Evolutionary conservation across 2,797 vertebrate species (phyloP).

Genomic region (Crypturellus tataupa): DNA sequence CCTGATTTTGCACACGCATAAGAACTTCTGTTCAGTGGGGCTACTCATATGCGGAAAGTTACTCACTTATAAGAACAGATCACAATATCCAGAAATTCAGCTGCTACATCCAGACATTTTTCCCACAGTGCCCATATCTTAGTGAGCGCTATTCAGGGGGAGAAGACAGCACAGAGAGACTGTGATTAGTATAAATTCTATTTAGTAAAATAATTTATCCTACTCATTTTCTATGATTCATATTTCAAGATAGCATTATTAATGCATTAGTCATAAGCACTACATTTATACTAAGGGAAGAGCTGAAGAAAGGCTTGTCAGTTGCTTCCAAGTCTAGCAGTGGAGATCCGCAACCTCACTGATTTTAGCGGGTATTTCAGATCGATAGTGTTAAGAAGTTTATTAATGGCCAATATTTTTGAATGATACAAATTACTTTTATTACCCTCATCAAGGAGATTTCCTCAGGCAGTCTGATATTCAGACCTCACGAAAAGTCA

Average conservation of each 20-base stretch:
- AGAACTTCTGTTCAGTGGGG: neutral
- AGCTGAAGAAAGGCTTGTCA: neutral
- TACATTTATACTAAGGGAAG: neutral
- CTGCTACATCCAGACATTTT: constrained; percentile 20
- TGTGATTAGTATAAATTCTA: neutral
- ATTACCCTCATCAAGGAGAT: neutral
- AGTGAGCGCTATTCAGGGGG: neutral
- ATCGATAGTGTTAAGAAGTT: neutral
- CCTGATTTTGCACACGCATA: neutral
- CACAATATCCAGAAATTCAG: constrained; percentile 7
- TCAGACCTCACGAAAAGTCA: neutral
- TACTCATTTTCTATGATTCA: constrained; percentile 24
- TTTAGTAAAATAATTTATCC: constrained; percentile 6
- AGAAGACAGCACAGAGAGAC: neutral
- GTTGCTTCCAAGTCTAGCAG: neutral
- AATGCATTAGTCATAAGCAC: neutral
- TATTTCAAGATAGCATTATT: neutral
- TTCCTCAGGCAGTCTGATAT: neutral
- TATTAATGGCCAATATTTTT: neutral
- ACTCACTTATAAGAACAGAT: constrained; percentile 17
- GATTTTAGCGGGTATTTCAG: neutral
- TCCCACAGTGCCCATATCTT: constrained; percentile 26
- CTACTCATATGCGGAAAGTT: neutral
- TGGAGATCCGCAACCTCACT: fast-evolving
- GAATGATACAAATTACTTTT: neutral